These are phyloP conservation scores for Pelochelys cantorii DNA, from an alignment of 2,797 vertebrate species.

Conservation along the genomic window DNA sequence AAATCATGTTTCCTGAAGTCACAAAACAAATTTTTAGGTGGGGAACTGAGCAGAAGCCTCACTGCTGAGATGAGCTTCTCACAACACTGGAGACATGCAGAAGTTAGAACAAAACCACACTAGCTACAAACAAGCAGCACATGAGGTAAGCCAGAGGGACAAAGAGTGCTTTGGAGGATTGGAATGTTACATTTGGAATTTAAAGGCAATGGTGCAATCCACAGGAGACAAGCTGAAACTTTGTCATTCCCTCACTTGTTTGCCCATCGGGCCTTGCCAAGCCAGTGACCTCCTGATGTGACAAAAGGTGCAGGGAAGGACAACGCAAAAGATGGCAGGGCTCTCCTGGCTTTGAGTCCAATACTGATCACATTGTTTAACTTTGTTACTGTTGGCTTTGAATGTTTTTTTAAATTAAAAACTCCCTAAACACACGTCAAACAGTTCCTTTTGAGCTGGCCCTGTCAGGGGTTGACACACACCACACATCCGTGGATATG, in stretches of 20 bases:
- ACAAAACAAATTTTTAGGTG: background rate
- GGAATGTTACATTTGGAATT: background rate
- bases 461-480: fast-evolving
- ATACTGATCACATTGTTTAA: background rate
- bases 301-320: background rate
- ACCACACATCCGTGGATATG: background rate
- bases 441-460: background rate
- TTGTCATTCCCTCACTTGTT: background rate
- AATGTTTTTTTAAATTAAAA: background rate
- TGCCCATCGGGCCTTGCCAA: background rate
- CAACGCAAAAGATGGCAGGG: background rate
- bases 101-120: background rate
- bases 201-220: background rate
- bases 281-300: background rate
- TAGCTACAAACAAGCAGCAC: background rate
- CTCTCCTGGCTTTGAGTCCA: background rate
- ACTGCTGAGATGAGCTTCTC: background rate
- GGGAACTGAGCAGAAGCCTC: background rate
- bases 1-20: background rate
- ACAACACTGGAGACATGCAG: background rate
- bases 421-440: background rate
- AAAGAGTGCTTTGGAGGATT: background rate
- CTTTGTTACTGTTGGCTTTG: background rate
- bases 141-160: background rate
- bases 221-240: background rate